Conservation (phyloP, 1,140 invertebrate genomes). For the Saccostrea cuccullata region DNA sequence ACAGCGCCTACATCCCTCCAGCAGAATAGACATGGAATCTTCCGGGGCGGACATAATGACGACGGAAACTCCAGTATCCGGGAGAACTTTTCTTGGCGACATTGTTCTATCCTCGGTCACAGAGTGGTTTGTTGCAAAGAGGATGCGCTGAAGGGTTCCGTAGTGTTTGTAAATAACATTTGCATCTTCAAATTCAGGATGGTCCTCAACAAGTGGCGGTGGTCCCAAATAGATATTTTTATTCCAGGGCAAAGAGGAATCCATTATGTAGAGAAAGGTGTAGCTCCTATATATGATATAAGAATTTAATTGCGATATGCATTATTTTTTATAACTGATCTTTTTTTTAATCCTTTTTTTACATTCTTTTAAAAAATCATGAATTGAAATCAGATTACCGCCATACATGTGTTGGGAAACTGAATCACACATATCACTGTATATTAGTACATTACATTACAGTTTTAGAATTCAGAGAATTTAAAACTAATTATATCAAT, state of each 20-base stretch:
- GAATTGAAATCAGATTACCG: too few species aligned
- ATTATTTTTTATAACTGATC: too few species aligned
- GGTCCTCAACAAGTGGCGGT: background rate
- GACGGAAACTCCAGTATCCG: slow-evolving; percentile 45
- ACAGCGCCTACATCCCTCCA: slow-evolving; percentile 59
- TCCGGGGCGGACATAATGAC: slow-evolving; percentile 58
- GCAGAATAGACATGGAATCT: slow-evolving; percentile 56
- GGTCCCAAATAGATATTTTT: slow-evolving; percentile 46
- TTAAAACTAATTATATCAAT: too few species aligned
- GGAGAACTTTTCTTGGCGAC: background rate
- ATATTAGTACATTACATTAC: too few species aligned
- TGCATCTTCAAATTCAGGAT: slow-evolving; percentile 49
- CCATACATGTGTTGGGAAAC: too few species aligned
- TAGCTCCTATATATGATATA: too few species aligned
- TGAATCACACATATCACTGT: too few species aligned
- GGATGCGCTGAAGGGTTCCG: slow-evolving; percentile 46
- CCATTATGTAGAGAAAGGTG: background rate
- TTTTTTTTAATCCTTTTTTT: too few species aligned
- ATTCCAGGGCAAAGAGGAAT: slow-evolving; percentile 46
- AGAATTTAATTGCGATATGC: too few species aligned
- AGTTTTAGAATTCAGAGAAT: too few species aligned
- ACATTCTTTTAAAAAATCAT: too few species aligned
- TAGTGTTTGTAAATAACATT: slow-evolving; percentile 52
- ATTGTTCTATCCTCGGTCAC: slow-evolving; percentile 48
- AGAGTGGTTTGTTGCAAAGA: slow-evolving; percentile 73